Evolutionary conservation across 2,797 vertebrate species (phyloP).

Genomic region (Ceyx erithaca): DNA sequence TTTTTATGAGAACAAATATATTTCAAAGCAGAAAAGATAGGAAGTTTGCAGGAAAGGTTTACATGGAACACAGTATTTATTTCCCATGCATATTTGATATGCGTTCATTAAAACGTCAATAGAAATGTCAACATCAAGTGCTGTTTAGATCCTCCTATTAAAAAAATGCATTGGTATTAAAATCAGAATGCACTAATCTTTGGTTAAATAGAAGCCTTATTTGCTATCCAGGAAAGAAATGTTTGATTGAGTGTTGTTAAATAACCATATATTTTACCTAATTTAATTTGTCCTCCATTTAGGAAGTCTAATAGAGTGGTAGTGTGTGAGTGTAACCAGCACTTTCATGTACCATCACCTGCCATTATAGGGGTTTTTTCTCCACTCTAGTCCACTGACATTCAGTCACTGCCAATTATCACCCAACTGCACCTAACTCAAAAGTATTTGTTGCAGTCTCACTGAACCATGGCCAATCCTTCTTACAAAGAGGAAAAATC

Average conservation of each 20-base stretch:
- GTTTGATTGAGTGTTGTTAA: slow-evolving; percentile 75
- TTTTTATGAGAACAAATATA: slow-evolving; percentile 74
- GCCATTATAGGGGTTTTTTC: neutral
- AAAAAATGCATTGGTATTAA: slow-evolving; percentile 74
- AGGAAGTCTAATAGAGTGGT: slow-evolving; percentile 46
- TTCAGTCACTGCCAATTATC: slow-evolving; percentile 66
- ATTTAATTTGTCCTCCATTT: slow-evolving; percentile 77
- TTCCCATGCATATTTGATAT: slow-evolving; percentile 83
- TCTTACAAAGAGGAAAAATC: neutral
- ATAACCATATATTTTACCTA: slow-evolving; percentile 76
- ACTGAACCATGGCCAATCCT: slow-evolving; percentile 33
- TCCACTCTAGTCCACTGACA: slow-evolving; percentile 14
- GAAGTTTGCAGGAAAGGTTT: slow-evolving; percentile 56
- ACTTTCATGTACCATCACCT: slow-evolving; percentile 26
- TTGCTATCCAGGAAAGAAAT: slow-evolving; percentile 72
- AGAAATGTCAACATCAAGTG: slow-evolving; percentile 82
- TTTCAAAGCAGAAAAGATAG: slow-evolving; percentile 63
- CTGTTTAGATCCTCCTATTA: slow-evolving; percentile 77
- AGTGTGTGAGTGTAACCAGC: slow-evolving; percentile 14
- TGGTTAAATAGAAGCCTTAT: slow-evolving; percentile 77
- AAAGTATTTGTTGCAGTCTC: slow-evolving; percentile 55
- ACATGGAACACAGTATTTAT: slow-evolving; percentile 76
- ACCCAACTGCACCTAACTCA: slow-evolving; percentile 41
- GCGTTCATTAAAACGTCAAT: slow-evolving; percentile 78
- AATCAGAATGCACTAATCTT: slow-evolving; percentile 71